Conservation (phyloP, 2,888 invertebrate genomes). For the Rhynchonema sp. region DNA sequence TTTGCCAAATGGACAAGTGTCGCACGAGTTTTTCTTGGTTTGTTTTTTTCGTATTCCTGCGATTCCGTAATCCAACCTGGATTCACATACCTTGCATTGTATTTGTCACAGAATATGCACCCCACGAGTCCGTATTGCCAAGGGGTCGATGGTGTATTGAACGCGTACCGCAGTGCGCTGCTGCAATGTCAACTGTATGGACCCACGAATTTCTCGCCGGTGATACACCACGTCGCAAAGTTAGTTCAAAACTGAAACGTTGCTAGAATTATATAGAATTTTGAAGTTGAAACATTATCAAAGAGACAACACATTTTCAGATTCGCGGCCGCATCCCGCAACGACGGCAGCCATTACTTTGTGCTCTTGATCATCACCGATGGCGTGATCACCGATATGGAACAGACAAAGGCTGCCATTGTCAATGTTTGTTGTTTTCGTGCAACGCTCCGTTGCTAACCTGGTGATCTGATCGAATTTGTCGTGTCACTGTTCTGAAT, state of each 20-base stretch:
- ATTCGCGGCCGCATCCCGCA: neutral
- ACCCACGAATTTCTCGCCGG: conserved; percentile 43
- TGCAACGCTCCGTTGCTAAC: no score
- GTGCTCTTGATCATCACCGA: conserved; percentile 43
- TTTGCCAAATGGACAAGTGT: conserved; percentile 34
- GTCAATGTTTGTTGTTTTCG: no score
- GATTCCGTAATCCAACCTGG: no score
- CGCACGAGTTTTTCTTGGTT: conserved; percentile 37
- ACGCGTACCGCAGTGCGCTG: conserved; percentile 33
- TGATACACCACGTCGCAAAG: conserved; percentile 36
- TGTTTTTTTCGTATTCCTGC: no score
- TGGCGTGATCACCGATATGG: conserved; percentile 43
- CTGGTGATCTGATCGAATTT: no score
- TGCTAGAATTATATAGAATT: no score
- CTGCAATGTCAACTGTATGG: conserved; percentile 31
- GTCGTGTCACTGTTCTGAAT: no score
- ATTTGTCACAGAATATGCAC: conserved; percentile 37
- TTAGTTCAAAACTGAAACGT: no score
- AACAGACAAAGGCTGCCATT: conserved; percentile 35
- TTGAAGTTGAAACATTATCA: neutral
- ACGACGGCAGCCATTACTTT: conserved; percentile 30
- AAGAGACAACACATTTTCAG: neutral
- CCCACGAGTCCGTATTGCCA: conserved; percentile 38
- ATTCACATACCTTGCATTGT: no score
- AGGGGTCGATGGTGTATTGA: conserved; percentile 36